phyloP scores from a whole-genome alignment of 2,113 vertebrate species.

The Pantherophis guttatus region DNA sequence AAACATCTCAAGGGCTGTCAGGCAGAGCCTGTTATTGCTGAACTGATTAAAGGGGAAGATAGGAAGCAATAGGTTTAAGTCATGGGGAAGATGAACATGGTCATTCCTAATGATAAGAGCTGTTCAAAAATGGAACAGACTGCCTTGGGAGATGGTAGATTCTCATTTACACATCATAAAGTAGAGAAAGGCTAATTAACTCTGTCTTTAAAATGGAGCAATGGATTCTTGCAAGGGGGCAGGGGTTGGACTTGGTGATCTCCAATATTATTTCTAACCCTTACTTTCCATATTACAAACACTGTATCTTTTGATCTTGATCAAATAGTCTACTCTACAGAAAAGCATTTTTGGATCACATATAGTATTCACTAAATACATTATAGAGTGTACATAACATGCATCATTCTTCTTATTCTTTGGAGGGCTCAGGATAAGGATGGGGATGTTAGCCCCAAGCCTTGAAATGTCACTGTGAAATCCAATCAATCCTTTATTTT shows the following conservation, averaged over 20 bases:
- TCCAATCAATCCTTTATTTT: too few relatives aligned
- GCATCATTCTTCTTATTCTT: neutral
- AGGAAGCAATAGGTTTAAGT: neutral
- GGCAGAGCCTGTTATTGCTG: neutral
- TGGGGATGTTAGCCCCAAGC: too few relatives aligned
- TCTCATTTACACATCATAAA: neutral
- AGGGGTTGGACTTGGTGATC: too few relatives aligned
- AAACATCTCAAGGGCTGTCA: neutral
- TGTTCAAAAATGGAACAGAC: neutral
- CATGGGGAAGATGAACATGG: neutral
- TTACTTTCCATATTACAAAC: neutral
- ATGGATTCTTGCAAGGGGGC: neutral
- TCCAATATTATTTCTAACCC: too few relatives aligned
- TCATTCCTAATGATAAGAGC: neutral
- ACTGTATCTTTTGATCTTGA: neutral
- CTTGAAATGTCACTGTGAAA: too few relatives aligned
- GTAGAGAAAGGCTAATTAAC: neutral
- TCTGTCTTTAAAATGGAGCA: neutral
- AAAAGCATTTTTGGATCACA: neutral
- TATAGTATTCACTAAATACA: too few relatives aligned
- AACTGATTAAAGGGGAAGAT: neutral
- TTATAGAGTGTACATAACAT: neutral
- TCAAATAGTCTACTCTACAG: neutral
- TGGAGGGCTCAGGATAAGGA: too few relatives aligned
- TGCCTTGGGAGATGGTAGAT: neutral